Conservation (phyloP, 2,113 vertebrate species). For the Perognathus longimembris region DNA sequence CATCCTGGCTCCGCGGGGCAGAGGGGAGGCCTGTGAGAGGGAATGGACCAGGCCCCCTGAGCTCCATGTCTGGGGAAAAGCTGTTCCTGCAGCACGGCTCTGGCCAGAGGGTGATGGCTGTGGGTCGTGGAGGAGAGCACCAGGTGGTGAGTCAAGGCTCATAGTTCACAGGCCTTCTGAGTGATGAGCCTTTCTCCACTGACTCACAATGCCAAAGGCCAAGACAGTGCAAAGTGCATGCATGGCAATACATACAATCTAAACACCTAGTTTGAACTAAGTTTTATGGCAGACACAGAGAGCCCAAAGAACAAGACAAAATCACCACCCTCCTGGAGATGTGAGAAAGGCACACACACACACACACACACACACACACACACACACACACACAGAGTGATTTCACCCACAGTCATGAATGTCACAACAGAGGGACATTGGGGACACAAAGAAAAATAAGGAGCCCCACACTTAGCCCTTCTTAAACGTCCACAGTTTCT, state of each 20-base stretch:
- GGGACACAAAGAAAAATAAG: not conserved
- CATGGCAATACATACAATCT: not conserved
- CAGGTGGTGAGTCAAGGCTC: not conserved
- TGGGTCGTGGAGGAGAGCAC: not conserved
- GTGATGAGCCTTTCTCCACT: not conserved
- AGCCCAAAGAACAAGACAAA: not conserved
- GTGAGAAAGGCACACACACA: rapidly evolving
- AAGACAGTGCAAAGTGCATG: not conserved
- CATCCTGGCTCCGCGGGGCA: too few relatives aligned
- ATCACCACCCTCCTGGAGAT: rapidly evolving
- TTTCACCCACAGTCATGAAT: not conserved
- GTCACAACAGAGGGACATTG: not conserved
- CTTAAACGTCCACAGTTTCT: too few relatives aligned
- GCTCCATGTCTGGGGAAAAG: rapidly evolving
- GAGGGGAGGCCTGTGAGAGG: not conserved
- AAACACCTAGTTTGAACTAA: not conserved
- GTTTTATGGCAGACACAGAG: not conserved
- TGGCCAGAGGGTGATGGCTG: not conserved
- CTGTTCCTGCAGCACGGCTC: too few relatives aligned
- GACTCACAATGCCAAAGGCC: not conserved
- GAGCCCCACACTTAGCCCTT: too few relatives aligned
- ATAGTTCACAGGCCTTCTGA: not conserved
- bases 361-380: too few relatives aligned
- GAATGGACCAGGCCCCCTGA: not conserved
- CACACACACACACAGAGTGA: too few relatives aligned